Base-by-base conservation (phyloP, 2,888 invertebrate species). In the Apotomis turbidana region DNA sequence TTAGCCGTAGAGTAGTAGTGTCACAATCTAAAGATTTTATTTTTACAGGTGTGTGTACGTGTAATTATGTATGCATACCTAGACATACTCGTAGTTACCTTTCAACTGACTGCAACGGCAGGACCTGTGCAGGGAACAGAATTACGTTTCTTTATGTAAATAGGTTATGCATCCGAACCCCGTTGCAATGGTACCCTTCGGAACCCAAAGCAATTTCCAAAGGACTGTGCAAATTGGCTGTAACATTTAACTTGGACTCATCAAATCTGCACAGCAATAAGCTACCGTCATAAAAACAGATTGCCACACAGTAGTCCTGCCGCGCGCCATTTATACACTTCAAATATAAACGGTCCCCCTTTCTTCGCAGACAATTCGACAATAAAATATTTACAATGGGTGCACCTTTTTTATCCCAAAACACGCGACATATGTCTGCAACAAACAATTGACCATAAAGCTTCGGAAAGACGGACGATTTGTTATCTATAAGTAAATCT, bases 401-500 rank as follows among this genome's bases (percentile, higher is more conserved):
- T 38, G 58, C 44, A 61, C 72, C 68, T 68, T 71, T 66, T 71
- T 71, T 66, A 64, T 63, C 62, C 52, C 52, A 68, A 49, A 71
- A 71, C 57, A 71, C 13, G 67, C 67, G 71, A 72, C 72, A 72
- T 58, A 68, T 74, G 74, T 70, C 62, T 59, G 38, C 15, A 44
- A 61, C 66, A 73, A 61, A 70, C 81, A 80, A 71, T 74, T 79
- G 78, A 75, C 62, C 62, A 49, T 59, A 75, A 78, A 76, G 73
- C 76, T 79, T 70, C 62, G 61, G 75, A 74, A 66, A 74, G 71
- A 74, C 62, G 57, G 73, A 75, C 61, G 82, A 80, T 81, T 68
- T 76, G 78, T 81, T 86, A 87, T 87, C 86, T 84, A 41, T 41
- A 41, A 41, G 41, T 41, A 80, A 83, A 86, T 86, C 85, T 84